Conservation (phyloP, 2,888 invertebrate species). For the Lasioglossum marginatum region DNA sequence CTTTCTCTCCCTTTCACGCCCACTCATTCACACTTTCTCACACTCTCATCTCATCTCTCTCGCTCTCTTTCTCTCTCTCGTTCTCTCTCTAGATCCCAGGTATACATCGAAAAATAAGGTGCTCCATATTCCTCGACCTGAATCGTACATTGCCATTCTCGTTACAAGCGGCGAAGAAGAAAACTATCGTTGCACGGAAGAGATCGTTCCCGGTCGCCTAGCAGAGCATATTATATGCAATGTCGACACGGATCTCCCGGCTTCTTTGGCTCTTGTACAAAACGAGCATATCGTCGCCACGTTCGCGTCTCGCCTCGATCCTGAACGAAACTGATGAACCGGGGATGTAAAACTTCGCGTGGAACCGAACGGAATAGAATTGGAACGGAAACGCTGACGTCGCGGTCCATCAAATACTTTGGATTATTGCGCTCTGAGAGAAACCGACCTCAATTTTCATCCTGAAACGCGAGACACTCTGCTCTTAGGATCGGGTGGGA, state of each 20-base stretch:
- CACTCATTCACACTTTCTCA: constrained; percentile 14
- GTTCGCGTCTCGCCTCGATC: not conserved
- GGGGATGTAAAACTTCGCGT: not conserved
- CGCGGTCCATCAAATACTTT: not conserved
- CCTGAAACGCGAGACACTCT: not conserved
- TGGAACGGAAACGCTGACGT: not conserved
- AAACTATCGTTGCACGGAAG: constrained; percentile 34
- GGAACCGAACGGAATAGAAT: not conserved
- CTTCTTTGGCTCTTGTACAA: constrained; percentile 21
- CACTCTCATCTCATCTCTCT: constrained; percentile 21
- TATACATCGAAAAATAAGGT: constrained; percentile 50
- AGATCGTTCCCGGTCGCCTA: constrained; percentile 41
- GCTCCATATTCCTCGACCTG: constrained; percentile 40
- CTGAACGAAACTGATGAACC: not conserved
- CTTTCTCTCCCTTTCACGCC: constrained; percentile 41
- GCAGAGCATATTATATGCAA: constrained; percentile 33
- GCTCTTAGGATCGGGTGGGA: not conserved
- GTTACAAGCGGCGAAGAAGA: constrained; percentile 40
- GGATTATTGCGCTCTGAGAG: not conserved
- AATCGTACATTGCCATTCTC: constrained; percentile 41
- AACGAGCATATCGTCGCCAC: constrained; percentile 22
- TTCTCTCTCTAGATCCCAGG: constrained; percentile 29
- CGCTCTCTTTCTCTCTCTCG: constrained; percentile 29
- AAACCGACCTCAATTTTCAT: not conserved
- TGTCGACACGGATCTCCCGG: constrained; percentile 23